Evolutionary conservation across 2,113 vertebrate genomes (phyloP), one percentile per base, ranked within the genome.

Genomic region (Aramus guarauna): DNA sequence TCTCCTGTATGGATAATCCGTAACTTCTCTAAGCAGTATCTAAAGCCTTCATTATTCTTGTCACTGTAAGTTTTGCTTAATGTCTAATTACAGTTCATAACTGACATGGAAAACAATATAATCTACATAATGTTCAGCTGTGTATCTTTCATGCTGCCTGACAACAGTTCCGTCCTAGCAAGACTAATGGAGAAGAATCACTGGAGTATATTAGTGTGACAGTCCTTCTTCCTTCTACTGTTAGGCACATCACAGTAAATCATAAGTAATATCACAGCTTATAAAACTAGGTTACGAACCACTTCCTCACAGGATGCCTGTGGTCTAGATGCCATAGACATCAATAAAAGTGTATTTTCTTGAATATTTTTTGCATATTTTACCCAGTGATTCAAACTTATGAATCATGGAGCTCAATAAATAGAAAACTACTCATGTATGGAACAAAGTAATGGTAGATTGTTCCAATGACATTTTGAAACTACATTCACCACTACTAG

Each of bases 51-150:
- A 43, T 78, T 93, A 72, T 88, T 94, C 88, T 86, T 92, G 50
- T 88, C 76, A 41, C 55, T 83, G 41, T 71, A 67, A 59, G 52
- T 88, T 97, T 94, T 94, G 17, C 45, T 80, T 91, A 88, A 80
- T 91, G 63, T 50, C 67, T 94, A 94, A 92, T 95, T 94, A 58
- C 48, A 62, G 45, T 91, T 95, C 63, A 62, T 92, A 92, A 90
- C 41, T 91, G 91, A 80, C 83, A 91, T 67, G 7, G 55, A 92
- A 94, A 95, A 94, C 59, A 86, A 83, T 80, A 88, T 80, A 77
- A 91, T 94, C 59, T 88, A 62, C 83, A 94, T 88, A 94, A 95
- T 74, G 29, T 71, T 97, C 83, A 84, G 20, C 63, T 86, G 14
- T 80, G 62, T 76, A 9, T 92, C 45, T 83, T 94, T n/a, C 20